Percentiles rank a stretch among this genome's conserved stretches.
Conservation (phyloP, 2,888 invertebrate genomes). For the Eubasilissa splendida region DNA sequence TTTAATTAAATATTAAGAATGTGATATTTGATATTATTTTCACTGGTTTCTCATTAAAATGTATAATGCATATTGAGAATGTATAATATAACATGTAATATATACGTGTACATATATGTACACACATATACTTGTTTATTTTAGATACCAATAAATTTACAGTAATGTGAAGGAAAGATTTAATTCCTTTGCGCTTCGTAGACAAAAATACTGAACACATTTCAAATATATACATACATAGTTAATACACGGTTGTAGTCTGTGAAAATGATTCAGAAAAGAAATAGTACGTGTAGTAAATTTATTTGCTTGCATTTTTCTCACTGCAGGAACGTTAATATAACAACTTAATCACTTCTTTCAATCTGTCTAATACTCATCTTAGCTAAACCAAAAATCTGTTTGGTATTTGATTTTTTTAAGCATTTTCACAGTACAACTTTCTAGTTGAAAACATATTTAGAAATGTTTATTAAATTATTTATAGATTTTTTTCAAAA, state of each 20-base stretch:
- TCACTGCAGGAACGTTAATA: too few species aligned
- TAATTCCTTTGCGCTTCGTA: slow-evolving; percentile 30
- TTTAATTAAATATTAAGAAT: slow-evolving; percentile 44
- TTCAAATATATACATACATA: slow-evolving; percentile 31
- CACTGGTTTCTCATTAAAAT: slow-evolving; percentile 42
- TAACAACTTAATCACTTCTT: too few species aligned
- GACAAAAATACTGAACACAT: slow-evolving; percentile 36
- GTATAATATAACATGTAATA: slow-evolving; percentile 25
- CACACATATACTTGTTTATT: neutral
- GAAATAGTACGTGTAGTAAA: too few species aligned
- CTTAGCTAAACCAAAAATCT: too few species aligned
- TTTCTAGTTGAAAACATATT: neutral
- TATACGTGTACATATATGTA: slow-evolving; percentile 4
- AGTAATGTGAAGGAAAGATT: slow-evolving; percentile 23
- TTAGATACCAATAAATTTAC: slow-evolving; percentile 24
- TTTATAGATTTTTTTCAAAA: neutral
- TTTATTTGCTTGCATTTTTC: too few species aligned
- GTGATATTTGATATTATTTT: slow-evolving; percentile 51
- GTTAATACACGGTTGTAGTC: neutral
- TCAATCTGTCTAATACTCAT: too few species aligned
- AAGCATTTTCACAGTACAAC: neutral
- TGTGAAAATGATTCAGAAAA: neutral
- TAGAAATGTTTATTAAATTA: neutral
- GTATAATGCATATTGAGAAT: slow-evolving; percentile 43
- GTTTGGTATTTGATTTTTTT: too few species aligned